Base-by-base conservation (phyloP, 2,888 invertebrate genomes). In the Drosophila anceps region DNA sequence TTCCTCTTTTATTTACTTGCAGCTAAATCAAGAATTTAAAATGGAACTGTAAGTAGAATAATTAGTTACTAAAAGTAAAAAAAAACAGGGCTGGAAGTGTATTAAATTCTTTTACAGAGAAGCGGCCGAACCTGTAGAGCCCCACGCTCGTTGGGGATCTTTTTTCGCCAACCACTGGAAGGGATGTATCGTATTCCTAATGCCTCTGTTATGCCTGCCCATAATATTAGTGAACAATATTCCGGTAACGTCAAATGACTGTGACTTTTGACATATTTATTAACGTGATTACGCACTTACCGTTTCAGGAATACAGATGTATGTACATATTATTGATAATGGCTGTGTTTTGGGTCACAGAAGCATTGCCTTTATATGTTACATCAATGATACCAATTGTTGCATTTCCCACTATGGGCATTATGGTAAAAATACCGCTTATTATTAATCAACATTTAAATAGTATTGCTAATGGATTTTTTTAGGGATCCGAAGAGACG, bases 321-420 rank as follows among this genome's bases (percentile, higher is more conserved):
- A 95, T 96, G 92, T 97, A 96, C 92, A 95, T 97, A 29, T 95
- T 98, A 0, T 91, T 96, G 1, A 93, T 97, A 72, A 97, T 98
- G 97, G 96, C 97, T 0, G 94, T 96, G 33, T 97, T 95, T 92
- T 97, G 97, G 97, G 96, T 97, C 75, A 94, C 96, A 43, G 97
- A 98, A 91, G 95, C 96, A 0, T 92, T 98, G 1, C 98, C 97
- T 0, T 93, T 97, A 5, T 96, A 97, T 0, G 95, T 97, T 4
- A 97, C 97, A 2, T 96, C 97, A 0, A 95, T 98, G 93, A 94
- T 98, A 66, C 98, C 97, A 0, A 96, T 98, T 81, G 94, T 97
- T 0, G 94, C 97, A 0, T 97, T 97, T 92, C 98, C 97, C 0
- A 93, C 97, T 2, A 95, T 97, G 95, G 97, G 97, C 12, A 96